These are phyloP conservation scores for Saccostrea cuccullata DNA, from an alignment of 1,140 invertebrate genomes.

Conservation along the genomic window DNA sequence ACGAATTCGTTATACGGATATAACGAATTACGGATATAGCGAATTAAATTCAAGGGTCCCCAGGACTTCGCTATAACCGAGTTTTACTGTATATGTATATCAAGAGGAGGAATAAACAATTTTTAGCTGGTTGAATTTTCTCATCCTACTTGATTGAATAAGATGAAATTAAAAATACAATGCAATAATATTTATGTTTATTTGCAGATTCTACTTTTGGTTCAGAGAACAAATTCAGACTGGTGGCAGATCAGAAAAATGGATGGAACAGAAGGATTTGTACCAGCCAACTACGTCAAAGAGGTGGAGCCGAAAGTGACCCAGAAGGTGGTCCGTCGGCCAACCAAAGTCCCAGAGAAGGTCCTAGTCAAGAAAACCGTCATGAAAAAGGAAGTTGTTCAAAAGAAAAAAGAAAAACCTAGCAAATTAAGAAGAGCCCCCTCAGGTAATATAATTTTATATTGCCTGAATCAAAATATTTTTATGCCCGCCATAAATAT, in stretches of 20 bases:
- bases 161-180: neutral
- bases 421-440: constrained; percentile 73
- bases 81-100: too few species aligned
- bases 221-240: constrained; percentile 97
- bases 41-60: too few species aligned
- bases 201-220: constrained; percentile 88
- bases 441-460: constrained; percentile 66
- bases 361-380: constrained; percentile 94
- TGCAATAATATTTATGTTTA: neutral
- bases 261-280: constrained; percentile 95
- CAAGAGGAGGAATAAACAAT: too few species aligned
- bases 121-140: too few species aligned
- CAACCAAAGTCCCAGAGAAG: constrained; percentile 89
- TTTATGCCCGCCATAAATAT: too few species aligned
- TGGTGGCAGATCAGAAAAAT: constrained; percentile 98
- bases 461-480: too few species aligned
- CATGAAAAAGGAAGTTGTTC: constrained; percentile 83
- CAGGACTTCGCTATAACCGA: too few species aligned
- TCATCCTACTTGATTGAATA: neutral
- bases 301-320: constrained; percentile 93
- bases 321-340: constrained; percentile 89
- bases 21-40: too few species aligned
- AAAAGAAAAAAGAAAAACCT: constrained; percentile 68
- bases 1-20: too few species aligned
- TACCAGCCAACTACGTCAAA: constrained; percentile 97